Conservation (phyloP, 2,888 invertebrate genomes). For the Alcis repandata region DNA sequence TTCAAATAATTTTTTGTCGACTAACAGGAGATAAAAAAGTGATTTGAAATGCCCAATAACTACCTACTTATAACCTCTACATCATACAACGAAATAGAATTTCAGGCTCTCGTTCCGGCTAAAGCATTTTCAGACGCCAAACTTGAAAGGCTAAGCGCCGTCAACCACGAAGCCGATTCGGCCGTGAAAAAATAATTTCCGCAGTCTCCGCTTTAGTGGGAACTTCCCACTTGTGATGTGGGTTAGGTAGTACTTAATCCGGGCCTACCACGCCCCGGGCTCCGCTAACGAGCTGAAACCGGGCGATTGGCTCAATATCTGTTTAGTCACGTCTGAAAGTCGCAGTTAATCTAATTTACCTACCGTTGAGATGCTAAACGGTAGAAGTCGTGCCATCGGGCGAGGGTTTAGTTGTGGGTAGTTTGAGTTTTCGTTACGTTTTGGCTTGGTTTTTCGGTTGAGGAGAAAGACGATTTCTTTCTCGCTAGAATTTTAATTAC, state of each 20-base stretch:
- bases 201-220: constrained; percentile 10
- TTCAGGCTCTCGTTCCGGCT: neutral
- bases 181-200: constrained; percentile 24
- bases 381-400: neutral
- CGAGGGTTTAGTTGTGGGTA: neutral
- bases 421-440: neutral
- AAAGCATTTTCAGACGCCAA: constrained; percentile 9
- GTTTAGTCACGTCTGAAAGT: constrained; percentile 67
- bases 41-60: no score
- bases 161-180: constrained; percentile 10
- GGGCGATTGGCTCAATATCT: constrained; percentile 68
- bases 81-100: neutral
- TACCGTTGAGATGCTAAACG: constrained; percentile 47
- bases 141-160: constrained; percentile 17
- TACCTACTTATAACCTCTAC: no score
- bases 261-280: constrained; percentile 39
- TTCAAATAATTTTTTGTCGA: no score
- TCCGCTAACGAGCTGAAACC: constrained; percentile 61
- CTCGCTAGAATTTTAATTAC: no score
- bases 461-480: no score
- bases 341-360: constrained; percentile 67
- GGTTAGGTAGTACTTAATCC: constrained; percentile 32
- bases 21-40: no score
- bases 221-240: constrained; percentile 23
- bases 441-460: neutral